Percentiles rank a stretch among this genome's conserved stretches.
phyloP scores from a whole-genome alignment of 1,140 invertebrate genomes.

The Telenomus remus region DNA sequence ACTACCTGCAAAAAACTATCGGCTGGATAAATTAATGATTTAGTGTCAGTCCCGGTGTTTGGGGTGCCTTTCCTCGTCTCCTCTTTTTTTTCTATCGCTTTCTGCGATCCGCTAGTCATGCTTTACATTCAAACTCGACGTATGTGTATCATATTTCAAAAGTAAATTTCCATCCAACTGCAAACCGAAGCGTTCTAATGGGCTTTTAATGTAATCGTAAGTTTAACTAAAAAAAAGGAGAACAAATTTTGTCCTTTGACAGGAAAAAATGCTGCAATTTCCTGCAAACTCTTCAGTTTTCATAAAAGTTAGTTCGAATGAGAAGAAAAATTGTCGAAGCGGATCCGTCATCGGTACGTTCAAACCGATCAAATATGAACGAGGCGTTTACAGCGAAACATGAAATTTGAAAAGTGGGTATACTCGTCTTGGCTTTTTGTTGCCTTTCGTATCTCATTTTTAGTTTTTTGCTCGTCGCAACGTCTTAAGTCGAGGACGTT shows the following conservation, averaged over 20 bases:
- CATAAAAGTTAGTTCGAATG: too few relatives aligned
- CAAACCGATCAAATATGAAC: too few relatives aligned
- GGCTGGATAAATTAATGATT: constrained; percentile 74
- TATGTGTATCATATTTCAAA: constrained; percentile 44
- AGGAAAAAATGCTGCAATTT: too few relatives aligned
- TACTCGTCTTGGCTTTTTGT: too few relatives aligned
- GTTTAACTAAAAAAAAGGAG: background rate
- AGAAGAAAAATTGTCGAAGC: too few relatives aligned
- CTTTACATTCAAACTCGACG: constrained; percentile 37
- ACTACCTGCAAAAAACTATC: constrained; percentile 69
- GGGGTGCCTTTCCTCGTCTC: constrained; percentile 58
- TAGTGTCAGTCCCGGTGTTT: constrained; percentile 70
- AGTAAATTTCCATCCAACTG: constrained; percentile 39
- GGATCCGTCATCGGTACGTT: too few relatives aligned
- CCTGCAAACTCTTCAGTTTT: too few relatives aligned
- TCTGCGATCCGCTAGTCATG: constrained; percentile 44
- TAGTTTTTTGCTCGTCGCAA: constrained; percentile 29
- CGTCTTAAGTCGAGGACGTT: constrained; percentile 56
- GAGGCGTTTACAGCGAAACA: too few relatives aligned
- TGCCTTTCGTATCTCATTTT: constrained; percentile 2
- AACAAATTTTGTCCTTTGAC: too few relatives aligned
- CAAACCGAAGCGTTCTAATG: constrained; percentile 17
- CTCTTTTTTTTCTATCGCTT: constrained; percentile 25
- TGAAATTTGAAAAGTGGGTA: too few relatives aligned
- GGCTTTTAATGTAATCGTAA: constrained; percentile 16